Evolutionary conservation across 2,888 invertebrate genomes (phyloP).

Genomic region (Dusona sp.): DNA sequence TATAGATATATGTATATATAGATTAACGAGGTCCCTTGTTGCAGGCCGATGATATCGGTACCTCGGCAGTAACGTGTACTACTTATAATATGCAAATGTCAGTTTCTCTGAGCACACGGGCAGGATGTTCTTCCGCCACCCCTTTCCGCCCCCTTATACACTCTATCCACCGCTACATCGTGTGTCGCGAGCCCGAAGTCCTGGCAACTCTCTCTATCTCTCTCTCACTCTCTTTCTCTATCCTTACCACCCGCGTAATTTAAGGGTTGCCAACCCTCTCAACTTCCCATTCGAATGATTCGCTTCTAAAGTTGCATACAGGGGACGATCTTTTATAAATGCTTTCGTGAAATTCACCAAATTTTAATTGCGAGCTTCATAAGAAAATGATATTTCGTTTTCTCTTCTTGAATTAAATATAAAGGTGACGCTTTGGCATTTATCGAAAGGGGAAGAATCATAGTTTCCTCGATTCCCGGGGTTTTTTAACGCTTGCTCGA

Average conservation of each 20-base stretch:
- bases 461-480: conserved; percentile 64
- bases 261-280: conserved; percentile 79
- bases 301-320: background rate
- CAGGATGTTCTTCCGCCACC: conserved; percentile 52
- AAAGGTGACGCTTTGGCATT: conserved; percentile 1
- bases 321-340: background rate
- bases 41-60: conserved; percentile 80
- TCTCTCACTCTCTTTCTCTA: conserved; percentile 69
- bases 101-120: conserved; percentile 70
- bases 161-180: conserved; percentile 51
- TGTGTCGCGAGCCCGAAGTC: conserved; percentile 29
- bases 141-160: conserved; percentile 29
- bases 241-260: conserved; percentile 76
- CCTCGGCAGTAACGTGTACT: conserved; percentile 80
- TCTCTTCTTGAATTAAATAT: background rate
- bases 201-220: background rate
- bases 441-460: conserved; percentile 57
- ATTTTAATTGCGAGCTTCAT: conserved; percentile 4
- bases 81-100: conserved; percentile 85
- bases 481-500: conserved; percentile 44
- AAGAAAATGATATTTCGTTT: background rate
- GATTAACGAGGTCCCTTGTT: conserved; percentile 81
- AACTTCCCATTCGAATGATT: conserved; percentile 68
- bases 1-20: conserved; percentile 77
- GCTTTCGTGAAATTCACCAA: conserved; percentile 8